Conservation (phyloP, 2,888 invertebrate species). For the Alitta virens region DNA sequence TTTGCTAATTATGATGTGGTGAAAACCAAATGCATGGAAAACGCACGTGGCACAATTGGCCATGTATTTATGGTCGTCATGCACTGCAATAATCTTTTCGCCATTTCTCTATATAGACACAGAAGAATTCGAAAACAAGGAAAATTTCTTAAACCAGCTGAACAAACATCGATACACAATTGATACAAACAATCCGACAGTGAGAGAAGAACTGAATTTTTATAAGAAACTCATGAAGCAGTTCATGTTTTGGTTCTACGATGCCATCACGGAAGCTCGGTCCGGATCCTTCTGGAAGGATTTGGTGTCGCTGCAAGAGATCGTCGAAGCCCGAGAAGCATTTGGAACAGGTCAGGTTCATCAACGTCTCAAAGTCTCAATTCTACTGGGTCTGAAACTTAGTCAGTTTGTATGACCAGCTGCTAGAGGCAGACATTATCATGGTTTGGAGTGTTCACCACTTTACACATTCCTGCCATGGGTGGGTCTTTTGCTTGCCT, state of each 20-base stretch:
- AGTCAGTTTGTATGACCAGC: no score
- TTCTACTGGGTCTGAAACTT: no score
- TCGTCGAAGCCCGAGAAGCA: slow-evolving; percentile 43
- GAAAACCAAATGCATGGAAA: no score
- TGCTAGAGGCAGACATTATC: no score
- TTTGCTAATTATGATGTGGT: no score
- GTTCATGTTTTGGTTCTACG: slow-evolving; percentile 44
- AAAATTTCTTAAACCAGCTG: slow-evolving; percentile 32
- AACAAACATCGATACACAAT: slow-evolving; percentile 41
- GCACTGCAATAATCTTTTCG: no score
- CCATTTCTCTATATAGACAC: background rate
- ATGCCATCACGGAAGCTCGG: slow-evolving; percentile 55
- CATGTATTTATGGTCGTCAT: no score
- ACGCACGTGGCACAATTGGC: no score
- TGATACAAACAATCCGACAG: slow-evolving; percentile 34
- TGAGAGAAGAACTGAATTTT: slow-evolving; percentile 40
- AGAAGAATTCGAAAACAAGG: slow-evolving; percentile 35
- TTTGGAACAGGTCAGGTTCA: slow-evolving; percentile 42
- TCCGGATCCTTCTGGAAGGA: slow-evolving; percentile 42
- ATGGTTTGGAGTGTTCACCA: no score
- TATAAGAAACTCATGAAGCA: slow-evolving; percentile 42
- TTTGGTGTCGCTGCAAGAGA: slow-evolving; percentile 42
- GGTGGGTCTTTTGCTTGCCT: no score
- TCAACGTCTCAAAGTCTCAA: no score
- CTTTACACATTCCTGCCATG: no score